Evolutionary conservation across 2,113 vertebrate species (phyloP).

Genomic region (Riparia riparia): DNA sequence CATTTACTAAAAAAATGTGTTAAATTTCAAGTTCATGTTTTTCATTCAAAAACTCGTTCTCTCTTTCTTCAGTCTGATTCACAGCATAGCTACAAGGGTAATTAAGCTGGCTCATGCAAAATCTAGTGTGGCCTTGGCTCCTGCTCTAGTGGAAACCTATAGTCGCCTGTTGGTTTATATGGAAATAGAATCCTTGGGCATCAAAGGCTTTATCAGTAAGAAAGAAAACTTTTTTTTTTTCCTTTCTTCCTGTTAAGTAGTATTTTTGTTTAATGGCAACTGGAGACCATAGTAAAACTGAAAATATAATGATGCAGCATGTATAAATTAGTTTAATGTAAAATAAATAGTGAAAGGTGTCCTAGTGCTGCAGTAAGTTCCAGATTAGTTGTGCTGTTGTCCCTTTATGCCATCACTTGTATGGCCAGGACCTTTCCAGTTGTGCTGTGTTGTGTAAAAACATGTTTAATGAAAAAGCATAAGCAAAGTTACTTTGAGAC

Average conservation of each 20-base stretch:
- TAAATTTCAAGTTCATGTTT: background rate
- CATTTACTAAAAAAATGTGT: background rate
- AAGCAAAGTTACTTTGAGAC: background rate
- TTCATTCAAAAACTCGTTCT: background rate
- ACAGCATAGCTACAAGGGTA: conserved; percentile 97
- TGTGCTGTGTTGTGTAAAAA: background rate
- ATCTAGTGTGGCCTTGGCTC: conserved; percentile 91
- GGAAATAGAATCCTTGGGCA: conserved; percentile 99
- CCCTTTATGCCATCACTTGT: background rate
- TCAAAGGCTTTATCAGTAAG: conserved; percentile 99
- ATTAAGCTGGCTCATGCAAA: conserved; percentile 98
- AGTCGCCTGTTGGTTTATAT: conserved; percentile 97
- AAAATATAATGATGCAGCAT: background rate
- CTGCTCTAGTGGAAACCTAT: conserved; percentile 97
- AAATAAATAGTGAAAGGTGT: background rate
- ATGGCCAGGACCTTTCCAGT: background rate
- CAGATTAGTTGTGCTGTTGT: background rate
- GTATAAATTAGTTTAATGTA: background rate
- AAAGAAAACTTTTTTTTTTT: background rate
- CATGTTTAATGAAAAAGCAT: background rate
- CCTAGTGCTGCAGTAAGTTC: background rate
- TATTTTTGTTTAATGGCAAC: background rate
- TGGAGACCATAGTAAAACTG: background rate
- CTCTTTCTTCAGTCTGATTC: conserved; percentile 88
- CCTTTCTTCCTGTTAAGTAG: background rate